A percentile compares a stretch with the other conserved stretches of the same genome.
Evolutionary conservation across 2,888 invertebrate genomes (phyloP).

Genomic region (Epinotia bilunana): DNA sequence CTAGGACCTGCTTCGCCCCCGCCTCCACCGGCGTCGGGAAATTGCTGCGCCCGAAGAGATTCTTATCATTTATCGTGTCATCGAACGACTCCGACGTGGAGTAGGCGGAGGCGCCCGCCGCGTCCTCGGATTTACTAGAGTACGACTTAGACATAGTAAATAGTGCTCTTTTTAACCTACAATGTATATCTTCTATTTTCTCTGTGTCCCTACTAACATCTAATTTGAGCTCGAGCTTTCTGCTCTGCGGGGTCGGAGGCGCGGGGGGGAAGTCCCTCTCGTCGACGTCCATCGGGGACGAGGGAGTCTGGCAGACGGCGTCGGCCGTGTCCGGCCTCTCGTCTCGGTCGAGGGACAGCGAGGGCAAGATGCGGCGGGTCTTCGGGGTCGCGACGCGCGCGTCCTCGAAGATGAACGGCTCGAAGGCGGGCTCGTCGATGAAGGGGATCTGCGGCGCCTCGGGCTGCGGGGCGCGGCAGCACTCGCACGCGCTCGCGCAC

Average conservation of each 20-base stretch:
- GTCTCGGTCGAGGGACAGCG: slow-evolving; percentile 73
- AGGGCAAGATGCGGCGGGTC: slow-evolving; percentile 75
- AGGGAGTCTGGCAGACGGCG: slow-evolving; percentile 73
- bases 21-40: slow-evolving; percentile 58
- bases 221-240: slow-evolving; percentile 65
- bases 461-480: slow-evolving; percentile 78
- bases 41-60: slow-evolving; percentile 49
- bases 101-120: slow-evolving; percentile 68
- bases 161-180: slow-evolving; percentile 68
- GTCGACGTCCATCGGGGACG: slow-evolving; percentile 59
- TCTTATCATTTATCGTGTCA: slow-evolving; percentile 55
- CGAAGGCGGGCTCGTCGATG: slow-evolving; percentile 78
- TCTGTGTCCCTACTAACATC: slow-evolving; percentile 63
- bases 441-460: slow-evolving; percentile 75
- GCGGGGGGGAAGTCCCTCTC: slow-evolving; percentile 45
- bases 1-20: slow-evolving; percentile 69
- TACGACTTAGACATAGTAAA: slow-evolving; percentile 69
- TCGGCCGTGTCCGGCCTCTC: slow-evolving; percentile 71
- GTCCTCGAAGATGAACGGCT: slow-evolving; percentile 78
- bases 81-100: slow-evolving; percentile 73
- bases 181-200: slow-evolving; percentile 66
- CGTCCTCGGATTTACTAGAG: slow-evolving; percentile 73
- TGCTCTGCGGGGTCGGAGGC: slow-evolving; percentile 50
- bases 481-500: slow-evolving; percentile 78
- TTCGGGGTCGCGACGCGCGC: slow-evolving; percentile 72